Conservation (phyloP, 2,797 vertebrate genomes). For the Anguilla anguilla region DNA sequence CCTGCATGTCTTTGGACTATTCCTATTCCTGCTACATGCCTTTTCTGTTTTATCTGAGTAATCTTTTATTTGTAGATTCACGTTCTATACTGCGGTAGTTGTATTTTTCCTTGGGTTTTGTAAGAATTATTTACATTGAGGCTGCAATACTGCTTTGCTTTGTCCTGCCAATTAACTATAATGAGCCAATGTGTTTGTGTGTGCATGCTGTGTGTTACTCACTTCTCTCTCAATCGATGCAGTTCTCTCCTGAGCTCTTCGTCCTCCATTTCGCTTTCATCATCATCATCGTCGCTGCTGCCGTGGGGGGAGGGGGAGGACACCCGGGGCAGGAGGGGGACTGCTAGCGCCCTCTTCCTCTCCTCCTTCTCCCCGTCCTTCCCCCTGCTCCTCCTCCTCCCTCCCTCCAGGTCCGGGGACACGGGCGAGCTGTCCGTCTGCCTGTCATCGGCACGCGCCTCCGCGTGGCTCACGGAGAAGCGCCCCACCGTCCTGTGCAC, state of each 20-base stretch:
- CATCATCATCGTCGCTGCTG: slow-evolving; percentile 87
- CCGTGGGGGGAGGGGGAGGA: slow-evolving; percentile 82
- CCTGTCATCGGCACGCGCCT: slow-evolving; percentile 64
- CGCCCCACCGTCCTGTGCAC: slow-evolving; percentile 74
- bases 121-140: not conserved
- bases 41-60: not conserved
- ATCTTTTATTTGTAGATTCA: not conserved
- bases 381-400: slow-evolving; percentile 65
- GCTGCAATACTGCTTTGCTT: not conserved
- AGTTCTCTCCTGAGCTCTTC: slow-evolving; percentile 85
- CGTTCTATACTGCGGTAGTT: not conserved
- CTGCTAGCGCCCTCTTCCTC: slow-evolving; percentile 62
- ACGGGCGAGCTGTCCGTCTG: slow-evolving; percentile 74
- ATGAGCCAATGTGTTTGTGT: not conserved
- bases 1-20: not conserved
- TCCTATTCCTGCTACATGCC: not conserved
- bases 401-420: slow-evolving; percentile 66
- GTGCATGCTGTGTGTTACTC: slow-evolving; percentile 50
- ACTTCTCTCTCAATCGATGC: slow-evolving; percentile 88
- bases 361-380: slow-evolving; percentile 74
- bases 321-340: slow-evolving; percentile 60
- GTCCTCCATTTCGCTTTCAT: slow-evolving; percentile 86
- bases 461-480: slow-evolving; percentile 74
- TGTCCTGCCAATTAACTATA: not conserved
- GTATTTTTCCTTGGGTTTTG: not conserved